Evolutionary conservation across 2,113 vertebrate genomes (phyloP).

Genomic region (Chaetodon auriga): DNA sequence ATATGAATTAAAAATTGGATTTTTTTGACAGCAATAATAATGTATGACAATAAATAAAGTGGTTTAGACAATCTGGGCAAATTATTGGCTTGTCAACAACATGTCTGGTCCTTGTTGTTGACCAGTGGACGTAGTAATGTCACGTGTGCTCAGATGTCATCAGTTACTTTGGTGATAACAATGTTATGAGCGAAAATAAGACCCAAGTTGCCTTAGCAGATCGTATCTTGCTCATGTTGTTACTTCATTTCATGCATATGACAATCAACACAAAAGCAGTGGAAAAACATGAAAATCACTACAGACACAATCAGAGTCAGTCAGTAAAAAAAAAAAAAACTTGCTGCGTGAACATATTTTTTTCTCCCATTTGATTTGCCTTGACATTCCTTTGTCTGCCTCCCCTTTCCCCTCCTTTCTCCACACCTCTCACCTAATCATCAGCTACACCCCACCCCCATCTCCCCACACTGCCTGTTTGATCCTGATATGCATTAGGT

Average conservation of each 20-base stretch:
- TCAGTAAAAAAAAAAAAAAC: neutral
- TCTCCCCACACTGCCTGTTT: neutral
- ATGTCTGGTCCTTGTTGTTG: neutral
- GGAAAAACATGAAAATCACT: neutral
- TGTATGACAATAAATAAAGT: too few species aligned
- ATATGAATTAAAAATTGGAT: too few species aligned
- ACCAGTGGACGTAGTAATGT: neutral
- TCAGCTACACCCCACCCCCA: neutral
- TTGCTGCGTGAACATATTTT: neutral
- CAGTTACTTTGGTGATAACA: neutral
- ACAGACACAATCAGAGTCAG: neutral
- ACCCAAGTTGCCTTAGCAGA: neutral
- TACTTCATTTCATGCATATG: too few species aligned
- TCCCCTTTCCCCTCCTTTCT: neutral
- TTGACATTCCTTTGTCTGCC: neutral
- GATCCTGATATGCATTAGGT: slow-evolving; percentile 27
- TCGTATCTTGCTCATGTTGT: neutral
- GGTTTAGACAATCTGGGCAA: neutral
- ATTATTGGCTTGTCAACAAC: neutral
- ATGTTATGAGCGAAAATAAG: neutral
- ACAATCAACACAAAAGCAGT: neutral
- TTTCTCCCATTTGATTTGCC: neutral
- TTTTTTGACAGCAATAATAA: too few species aligned
- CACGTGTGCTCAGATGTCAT: neutral
- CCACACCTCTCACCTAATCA: neutral